Percentiles rank a stretch among this genome's conserved stretches.
These are phyloP conservation scores for Scaptodrosophila latifasciaeformis DNA, from an alignment of 2,888 invertebrate genomes.

Conservation along the genomic window DNA sequence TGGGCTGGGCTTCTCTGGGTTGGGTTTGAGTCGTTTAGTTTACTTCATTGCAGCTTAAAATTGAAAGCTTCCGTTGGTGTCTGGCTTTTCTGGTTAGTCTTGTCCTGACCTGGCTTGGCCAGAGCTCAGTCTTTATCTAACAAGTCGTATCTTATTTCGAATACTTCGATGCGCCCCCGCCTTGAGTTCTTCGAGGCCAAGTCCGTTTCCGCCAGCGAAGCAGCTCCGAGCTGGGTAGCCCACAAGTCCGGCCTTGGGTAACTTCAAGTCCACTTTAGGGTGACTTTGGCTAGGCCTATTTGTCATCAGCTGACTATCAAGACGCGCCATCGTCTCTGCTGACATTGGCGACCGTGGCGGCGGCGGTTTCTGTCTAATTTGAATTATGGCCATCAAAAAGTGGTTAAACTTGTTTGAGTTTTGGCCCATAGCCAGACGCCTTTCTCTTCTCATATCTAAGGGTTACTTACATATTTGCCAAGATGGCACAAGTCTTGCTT, in stretches of 20 bases:
- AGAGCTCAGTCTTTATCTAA: conserved; percentile 45
- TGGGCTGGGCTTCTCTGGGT: conserved; percentile 31
- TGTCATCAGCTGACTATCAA: conserved; percentile 41
- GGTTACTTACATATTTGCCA: too few relatives aligned
- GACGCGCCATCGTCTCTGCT: background rate
- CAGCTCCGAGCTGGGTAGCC: background rate
- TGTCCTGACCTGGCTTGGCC: conserved; percentile 13
- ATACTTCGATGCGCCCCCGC: background rate
- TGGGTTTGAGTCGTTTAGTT: conserved; percentile 27
- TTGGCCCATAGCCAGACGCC: conserved; percentile 44
- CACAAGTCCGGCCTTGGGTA: conserved; percentile 20
- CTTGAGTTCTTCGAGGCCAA: background rate
- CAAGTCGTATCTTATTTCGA: conserved; percentile 7
- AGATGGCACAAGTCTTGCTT: too few relatives aligned
- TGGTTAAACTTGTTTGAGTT: conserved; percentile 53
- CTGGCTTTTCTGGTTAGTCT: background rate
- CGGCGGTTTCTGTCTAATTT: conserved; percentile 45
- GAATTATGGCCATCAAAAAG: conserved; percentile 63
- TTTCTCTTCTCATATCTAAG: background rate
- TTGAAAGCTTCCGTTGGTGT: conserved; percentile 57
- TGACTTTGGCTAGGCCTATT: conserved; percentile 45
- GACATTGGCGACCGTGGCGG: background rate
- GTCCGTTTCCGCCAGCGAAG: background rate
- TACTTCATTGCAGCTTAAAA: conserved; percentile 57
- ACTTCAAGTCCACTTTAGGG: conserved; percentile 54